Base-by-base conservation (phyloP, 1,140 invertebrate genomes). In the Microplitis mediator region DNA sequence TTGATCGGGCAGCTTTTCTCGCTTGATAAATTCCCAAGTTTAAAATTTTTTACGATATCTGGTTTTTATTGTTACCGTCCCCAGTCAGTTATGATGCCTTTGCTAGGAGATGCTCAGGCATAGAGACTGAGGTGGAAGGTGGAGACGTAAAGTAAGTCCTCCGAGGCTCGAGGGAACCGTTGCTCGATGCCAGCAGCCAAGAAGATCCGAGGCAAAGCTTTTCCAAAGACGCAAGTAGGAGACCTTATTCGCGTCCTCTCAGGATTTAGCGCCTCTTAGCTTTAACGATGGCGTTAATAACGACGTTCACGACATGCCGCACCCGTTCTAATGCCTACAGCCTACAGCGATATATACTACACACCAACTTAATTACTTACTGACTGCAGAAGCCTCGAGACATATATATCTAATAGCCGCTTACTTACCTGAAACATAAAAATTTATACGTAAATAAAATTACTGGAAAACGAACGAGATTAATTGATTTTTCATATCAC, bases 231-330 rank as follows among this genome's bases (percentile, higher is more conserved):
- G 34, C 61, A 31, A 35, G 36, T 23, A 66, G 67, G 62, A 60
- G 69, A 71, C 54, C 56, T 66, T 65, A 54, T 54, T 66, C 35
- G 67, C 61, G 67, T 70, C 60, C 60, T 69, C 61, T 45, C 51
- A 72, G 74, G 69, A 75, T 77, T 78, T 75, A 73, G 76, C 73
- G 66, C 72, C 66, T 75, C 54, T 71, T 50, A 9, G 60, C 64
- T 78, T 78, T 79, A 80, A 81, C 73, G 74, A 80, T 72, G 73
- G 73, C 76, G 74, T 78, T 80, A 79, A 80, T 78, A 80, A 78
- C 71, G 64, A 69, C 65, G 71, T 13, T 45, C 67, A 64, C 65
- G 60, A 70, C 62, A 23, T 50, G 52, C 31, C 13, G 11, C 34
- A 64, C 68, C 52, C 62, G 58, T 62, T 36, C 39, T 34, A 16